Percentiles rank a stretch among this genome's conserved stretches.
These are phyloP conservation scores for Leptosomus discolor DNA, from an alignment of 2,113 vertebrate species.

Conservation along the genomic window DNA sequence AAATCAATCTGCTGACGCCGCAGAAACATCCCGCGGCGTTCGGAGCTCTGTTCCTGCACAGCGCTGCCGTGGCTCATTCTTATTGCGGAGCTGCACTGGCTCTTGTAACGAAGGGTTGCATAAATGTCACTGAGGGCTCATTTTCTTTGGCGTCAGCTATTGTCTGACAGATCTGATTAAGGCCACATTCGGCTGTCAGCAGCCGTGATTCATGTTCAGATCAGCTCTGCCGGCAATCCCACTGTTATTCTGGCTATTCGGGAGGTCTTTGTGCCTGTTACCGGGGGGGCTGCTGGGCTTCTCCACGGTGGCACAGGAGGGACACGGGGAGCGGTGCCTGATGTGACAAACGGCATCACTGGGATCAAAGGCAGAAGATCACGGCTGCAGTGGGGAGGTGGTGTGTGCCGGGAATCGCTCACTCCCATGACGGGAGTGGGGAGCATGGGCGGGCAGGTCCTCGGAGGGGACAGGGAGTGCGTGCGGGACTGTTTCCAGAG, in stretches of 20 bases:
- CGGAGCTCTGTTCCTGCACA: background rate
- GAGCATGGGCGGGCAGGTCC: background rate
- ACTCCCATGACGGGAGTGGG: background rate
- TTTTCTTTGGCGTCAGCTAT: background rate
- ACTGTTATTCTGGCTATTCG: background rate
- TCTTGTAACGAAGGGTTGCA: background rate
- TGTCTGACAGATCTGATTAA: constrained; percentile 25
- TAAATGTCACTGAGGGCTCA: background rate
- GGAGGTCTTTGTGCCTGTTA: background rate
- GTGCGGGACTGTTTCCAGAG: background rate
- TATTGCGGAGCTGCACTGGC: fast-evolving
- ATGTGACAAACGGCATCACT: background rate
- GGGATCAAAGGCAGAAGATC: background rate
- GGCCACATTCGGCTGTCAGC: background rate
- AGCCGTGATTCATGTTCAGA: background rate
- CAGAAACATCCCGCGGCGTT: background rate
- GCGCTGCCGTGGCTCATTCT: fast-evolving
- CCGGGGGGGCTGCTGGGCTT: background rate
- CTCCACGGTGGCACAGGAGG: background rate
- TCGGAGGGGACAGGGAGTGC: background rate
- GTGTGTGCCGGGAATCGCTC: background rate
- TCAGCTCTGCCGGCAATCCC: background rate
- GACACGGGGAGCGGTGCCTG: background rate
- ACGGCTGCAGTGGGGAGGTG: fast-evolving
- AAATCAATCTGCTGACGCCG: background rate